Evolutionary conservation across 2,797 vertebrate genomes (phyloP), one percentile per base, ranked within the genome.

Genomic region (Acestrorhynchus altus): DNA sequence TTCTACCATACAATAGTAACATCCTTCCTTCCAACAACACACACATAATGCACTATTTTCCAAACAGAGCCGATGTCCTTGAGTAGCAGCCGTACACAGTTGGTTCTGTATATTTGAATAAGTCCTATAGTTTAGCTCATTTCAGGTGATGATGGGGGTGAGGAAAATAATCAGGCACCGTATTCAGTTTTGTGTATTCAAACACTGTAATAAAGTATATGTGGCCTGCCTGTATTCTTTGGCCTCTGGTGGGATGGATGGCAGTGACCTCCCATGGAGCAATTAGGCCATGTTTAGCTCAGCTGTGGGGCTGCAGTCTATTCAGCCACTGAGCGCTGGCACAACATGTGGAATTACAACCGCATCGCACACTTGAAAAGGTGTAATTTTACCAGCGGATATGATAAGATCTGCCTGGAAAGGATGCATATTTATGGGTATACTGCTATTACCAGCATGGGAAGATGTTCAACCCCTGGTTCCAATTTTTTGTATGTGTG

Each of bases 181-280:
- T 13, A 20, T 72, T 68, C 26, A 35, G 56, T 35, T 61, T 80
- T 64, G 46, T 51, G 81, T 40, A 42, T 68, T 79, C 83, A 74
- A 84, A 78, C 85, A 78, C 84, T 78, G 31, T 78, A 87, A 86
- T 90, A 75, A 76, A 60, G n/a, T 83, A 79, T 63, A 64, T 61
- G 35, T 44, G 63, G 85, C 85, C 85, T 86, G 65, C 64, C 74
- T 78, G 83, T 79, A 84, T 84, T 89, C 82, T 75, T 75, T 86
- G 85, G 81, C 83, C 84, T 82, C 76, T 74, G 74, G 84, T 86
- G 86, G 87, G 91, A 92, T 90, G 72, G 87, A 88, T 88, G 88
- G 79, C 89, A 83, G 40, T 86, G 87, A 90, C 87, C 87, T 89
- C 54, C 83, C 66, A 75, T 51, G 12, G 74, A 69, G 86, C 90